Evolutionary conservation across 2,797 vertebrate genomes (phyloP).

Genomic region (Gymnoscopelus microlampas): DNA sequence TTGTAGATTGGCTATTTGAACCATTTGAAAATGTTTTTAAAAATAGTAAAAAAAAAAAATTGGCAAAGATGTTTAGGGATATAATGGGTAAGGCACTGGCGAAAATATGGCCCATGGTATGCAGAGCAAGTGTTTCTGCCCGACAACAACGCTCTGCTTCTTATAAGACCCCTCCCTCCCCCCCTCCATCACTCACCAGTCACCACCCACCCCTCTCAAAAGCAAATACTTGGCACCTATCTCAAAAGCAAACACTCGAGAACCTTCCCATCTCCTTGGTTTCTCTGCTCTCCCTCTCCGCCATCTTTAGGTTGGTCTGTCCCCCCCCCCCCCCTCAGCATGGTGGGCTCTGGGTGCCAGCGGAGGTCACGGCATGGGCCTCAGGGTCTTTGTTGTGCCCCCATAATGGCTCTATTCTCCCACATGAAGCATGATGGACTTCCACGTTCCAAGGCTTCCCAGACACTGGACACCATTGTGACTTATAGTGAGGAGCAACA

Average conservation of each 20-base stretch:
- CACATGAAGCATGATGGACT: constrained; percentile 46
- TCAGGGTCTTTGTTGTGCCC: constrained; percentile 76
- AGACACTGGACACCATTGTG: constrained; percentile 75
- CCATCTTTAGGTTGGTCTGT: constrained; percentile 52
- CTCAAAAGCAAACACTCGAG: constrained; percentile 53
- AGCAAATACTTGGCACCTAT: constrained; percentile 56
- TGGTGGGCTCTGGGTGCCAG: constrained; percentile 70
- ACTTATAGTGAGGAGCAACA: constrained; percentile 40
- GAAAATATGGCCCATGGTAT: too few relatives aligned
- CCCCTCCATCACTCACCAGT: constrained; percentile 56
- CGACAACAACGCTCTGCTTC: constrained; percentile 10
- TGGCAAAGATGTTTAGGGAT: too few relatives aligned
- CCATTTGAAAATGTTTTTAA: too few relatives aligned
- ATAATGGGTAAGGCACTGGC: too few relatives aligned
- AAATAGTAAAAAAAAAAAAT: too few relatives aligned
- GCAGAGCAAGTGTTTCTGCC: too few relatives aligned
- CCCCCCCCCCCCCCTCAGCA: constrained; percentile 38
- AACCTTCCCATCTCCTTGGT: constrained; percentile 53
- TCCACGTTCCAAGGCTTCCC: constrained; percentile 37
- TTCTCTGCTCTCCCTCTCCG: constrained; percentile 26
- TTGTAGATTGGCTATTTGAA: too few relatives aligned
- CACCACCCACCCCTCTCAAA: constrained; percentile 25
- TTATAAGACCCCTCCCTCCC: constrained; percentile 5
- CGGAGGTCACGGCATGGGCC: constrained; percentile 79
- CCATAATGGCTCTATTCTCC: constrained; percentile 82